These are phyloP conservation scores for Drosophila maculinotata DNA, from an alignment of 2,888 invertebrate genomes.

Conservation along the genomic window DNA sequence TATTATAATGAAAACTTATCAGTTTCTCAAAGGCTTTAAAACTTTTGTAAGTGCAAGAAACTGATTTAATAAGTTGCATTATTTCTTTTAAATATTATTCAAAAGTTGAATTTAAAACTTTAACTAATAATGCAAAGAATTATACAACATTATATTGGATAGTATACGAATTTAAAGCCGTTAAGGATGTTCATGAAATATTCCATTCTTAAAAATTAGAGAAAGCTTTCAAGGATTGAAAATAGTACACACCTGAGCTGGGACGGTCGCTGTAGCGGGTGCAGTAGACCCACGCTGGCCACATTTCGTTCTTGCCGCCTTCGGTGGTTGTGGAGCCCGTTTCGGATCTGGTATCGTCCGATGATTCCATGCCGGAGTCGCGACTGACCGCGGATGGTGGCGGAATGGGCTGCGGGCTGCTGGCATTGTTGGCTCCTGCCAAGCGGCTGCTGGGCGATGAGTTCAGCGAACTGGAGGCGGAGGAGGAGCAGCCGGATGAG, in stretches of 20 bases:
- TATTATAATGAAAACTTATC: no score
- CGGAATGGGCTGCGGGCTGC: conserved; percentile 84
- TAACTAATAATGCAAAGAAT: no score
- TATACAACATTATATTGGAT: no score
- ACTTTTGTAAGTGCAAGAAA: no score
- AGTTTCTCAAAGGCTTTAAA: no score
- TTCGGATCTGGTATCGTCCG: conserved; percentile 85
- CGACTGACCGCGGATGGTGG: conserved; percentile 84
- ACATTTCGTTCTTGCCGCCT: conserved; percentile 86
- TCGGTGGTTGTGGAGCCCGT: conserved; percentile 84
- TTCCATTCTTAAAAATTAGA: no score
- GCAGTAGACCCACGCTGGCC: conserved; percentile 99
- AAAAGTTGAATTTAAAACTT: no score
- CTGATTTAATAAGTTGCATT: no score
- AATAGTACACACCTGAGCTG: conserved; percentile 90
- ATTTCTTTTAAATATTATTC: no score
- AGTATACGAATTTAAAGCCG: no score
- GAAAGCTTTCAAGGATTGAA: no score
- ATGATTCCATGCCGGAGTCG: conserved; percentile 85
- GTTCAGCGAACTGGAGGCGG: conserved; percentile 67
- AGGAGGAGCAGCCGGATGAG: conserved; percentile 74
- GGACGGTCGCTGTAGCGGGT: conserved; percentile 97
- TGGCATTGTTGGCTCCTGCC: conserved; percentile 65
- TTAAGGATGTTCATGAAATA: no score
- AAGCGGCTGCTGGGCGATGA: conserved; percentile 78